Conservation (phyloP, 2,113 vertebrate species). For the Podocnemis expansa region DNA sequence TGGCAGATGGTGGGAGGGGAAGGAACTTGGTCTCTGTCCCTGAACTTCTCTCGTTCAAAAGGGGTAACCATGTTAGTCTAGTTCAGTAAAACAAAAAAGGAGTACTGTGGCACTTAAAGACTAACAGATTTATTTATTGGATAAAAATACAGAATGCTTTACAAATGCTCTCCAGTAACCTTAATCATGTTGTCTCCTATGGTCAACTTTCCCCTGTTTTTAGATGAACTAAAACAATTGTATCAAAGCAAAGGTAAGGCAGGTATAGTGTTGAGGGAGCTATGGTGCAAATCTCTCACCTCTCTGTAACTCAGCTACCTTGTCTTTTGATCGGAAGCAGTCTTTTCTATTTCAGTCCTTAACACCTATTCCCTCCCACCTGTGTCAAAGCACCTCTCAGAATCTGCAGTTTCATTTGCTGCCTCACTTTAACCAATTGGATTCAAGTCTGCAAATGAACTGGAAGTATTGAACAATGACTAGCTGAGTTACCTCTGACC, state of each 20-base stretch:
- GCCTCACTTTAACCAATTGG: not conserved
- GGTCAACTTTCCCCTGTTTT: not conserved
- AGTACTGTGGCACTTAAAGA: too few species aligned
- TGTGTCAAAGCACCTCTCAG: fast-evolving
- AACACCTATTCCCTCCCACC: not conserved
- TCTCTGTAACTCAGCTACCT: not conserved
- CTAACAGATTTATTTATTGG: too few species aligned
- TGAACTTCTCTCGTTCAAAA: not conserved
- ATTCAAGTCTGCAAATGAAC: not conserved
- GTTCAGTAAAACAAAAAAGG: too few species aligned
- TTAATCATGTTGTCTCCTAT: not conserved
- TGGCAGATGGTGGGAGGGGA: not conserved
- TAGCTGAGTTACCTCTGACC: not conserved
- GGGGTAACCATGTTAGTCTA: too few species aligned
- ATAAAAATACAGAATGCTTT: too few species aligned
- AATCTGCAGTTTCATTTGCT: not conserved
- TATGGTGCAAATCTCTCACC: not conserved
- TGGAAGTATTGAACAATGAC: not conserved
- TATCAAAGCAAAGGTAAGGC: not conserved
- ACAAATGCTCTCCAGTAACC: not conserved
- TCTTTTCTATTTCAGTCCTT: not conserved
- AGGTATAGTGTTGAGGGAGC: not conserved
- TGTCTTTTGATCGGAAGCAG: not conserved
- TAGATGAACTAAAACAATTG: not conserved
- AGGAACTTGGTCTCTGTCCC: not conserved